A percentile compares a stretch with the other conserved stretches of the same genome.
phyloP scores from a whole-genome alignment of 2,113 vertebrate genomes.

The Carassius auratus region DNA sequence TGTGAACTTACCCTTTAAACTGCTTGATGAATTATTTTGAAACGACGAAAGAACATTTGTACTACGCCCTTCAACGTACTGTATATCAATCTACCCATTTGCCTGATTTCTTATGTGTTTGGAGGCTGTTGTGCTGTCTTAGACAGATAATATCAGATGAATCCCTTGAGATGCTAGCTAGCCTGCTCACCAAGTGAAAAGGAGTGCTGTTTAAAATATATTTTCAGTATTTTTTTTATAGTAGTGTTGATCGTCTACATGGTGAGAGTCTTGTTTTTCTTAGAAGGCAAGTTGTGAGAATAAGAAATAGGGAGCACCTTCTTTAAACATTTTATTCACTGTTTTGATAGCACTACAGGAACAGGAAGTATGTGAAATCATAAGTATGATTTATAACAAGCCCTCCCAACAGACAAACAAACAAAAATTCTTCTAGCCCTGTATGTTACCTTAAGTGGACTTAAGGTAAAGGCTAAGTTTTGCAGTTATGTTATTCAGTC shows the following conservation, averaged over 20 bases:
- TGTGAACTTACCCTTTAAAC: not conserved
- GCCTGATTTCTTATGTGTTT: slow-evolving; percentile 19
- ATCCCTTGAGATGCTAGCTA: slow-evolving; percentile 24
- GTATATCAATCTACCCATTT: not conserved
- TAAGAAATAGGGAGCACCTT: slow-evolving; percentile 50
- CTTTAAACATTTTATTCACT: slow-evolving; percentile 9
- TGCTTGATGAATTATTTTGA: not conserved
- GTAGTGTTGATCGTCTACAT: slow-evolving; percentile 33
- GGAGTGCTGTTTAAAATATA: slow-evolving; percentile 33
- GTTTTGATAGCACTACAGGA: slow-evolving; percentile 27
- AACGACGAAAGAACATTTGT: not conserved
- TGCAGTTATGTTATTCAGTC: not conserved
- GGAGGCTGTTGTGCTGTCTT: slow-evolving; percentile 46
- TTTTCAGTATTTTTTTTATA: slow-evolving; percentile 17
- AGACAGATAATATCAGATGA: slow-evolving; percentile 47
- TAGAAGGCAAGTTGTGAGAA: slow-evolving; percentile 2
- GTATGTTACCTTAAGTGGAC: not conserved
- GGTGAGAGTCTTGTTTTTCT: slow-evolving; percentile 43
- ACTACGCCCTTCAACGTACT: not conserved
- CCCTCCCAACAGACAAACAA: not conserved
- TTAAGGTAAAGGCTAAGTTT: not conserved
- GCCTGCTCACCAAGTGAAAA: slow-evolving; percentile 53
- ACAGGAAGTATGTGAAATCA: slow-evolving; percentile 19
- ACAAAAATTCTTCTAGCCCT: not conserved
- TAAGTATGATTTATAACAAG: not conserved